Evolutionary conservation across 2,888 invertebrate species (phyloP).

Genomic region (Pammene fasciana): DNA sequence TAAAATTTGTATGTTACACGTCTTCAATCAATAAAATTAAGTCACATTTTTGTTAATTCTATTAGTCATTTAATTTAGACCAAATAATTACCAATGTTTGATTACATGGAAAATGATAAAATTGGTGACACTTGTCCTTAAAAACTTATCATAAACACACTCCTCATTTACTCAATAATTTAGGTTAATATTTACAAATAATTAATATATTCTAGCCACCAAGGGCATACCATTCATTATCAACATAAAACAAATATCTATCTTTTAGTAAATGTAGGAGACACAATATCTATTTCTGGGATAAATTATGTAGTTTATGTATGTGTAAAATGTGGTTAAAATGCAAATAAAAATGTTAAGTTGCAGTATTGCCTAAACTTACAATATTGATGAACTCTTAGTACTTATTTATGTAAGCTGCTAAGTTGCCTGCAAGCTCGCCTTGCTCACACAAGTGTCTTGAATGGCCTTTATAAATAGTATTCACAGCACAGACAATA

Average conservation of each 20-base stretch:
- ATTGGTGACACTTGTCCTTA: background rate
- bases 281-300: background rate
- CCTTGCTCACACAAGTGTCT: slow-evolving; percentile 16
- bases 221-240: slow-evolving; percentile 1
- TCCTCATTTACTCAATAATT: slow-evolving; percentile 35
- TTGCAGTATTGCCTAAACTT: slow-evolving; percentile 11
- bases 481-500: slow-evolving; percentile 38
- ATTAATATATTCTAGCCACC: slow-evolving; percentile 27
- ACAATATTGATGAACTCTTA: slow-evolving; percentile 11
- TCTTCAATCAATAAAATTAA: slow-evolving; percentile 35
- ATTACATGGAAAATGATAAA: background rate
- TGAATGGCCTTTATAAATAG: slow-evolving; percentile 31
- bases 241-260: slow-evolving; percentile 3
- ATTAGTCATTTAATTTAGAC: slow-evolving; percentile 7
- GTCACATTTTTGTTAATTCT: slow-evolving; percentile 36
- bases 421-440: slow-evolving; percentile 9
- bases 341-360: slow-evolving; percentile 21
- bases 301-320: background rate
- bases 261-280: background rate
- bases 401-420: slow-evolving; percentile 17
- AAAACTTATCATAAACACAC: slow-evolving; percentile 30
- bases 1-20: slow-evolving; percentile 30
- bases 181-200: slow-evolving; percentile 40
- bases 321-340: slow-evolving; percentile 18
- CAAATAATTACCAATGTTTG: slow-evolving; percentile 6